These are phyloP conservation scores for Thunnus thynnus DNA, from an alignment of 2,113 vertebrate genomes.

Conservation along the genomic window DNA sequence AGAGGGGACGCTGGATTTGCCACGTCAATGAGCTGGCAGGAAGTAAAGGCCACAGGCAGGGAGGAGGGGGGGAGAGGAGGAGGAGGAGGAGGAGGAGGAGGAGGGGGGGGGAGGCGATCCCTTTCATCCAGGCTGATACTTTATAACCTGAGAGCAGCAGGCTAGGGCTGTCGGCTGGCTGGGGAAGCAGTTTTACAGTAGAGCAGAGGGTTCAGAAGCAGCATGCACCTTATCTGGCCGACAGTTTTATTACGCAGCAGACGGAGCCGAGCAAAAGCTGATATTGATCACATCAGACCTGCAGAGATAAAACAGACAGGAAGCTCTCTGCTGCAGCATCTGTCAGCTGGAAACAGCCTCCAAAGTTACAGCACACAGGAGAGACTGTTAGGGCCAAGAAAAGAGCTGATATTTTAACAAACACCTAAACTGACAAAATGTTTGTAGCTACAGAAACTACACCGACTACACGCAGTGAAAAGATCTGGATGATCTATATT, in stretches of 20 bases:
- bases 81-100: neutral
- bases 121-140: constrained; percentile 45
- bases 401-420: too few relatives aligned
- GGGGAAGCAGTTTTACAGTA: constrained; percentile 33
- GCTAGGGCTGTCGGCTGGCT: neutral
- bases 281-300: constrained; percentile 45
- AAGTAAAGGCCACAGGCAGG: constrained; percentile 57
- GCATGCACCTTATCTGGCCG: constrained; percentile 22
- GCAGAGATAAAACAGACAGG: constrained; percentile 30
- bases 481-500: neutral
- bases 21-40: constrained; percentile 68
- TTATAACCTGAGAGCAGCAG: constrained; percentile 49
- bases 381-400: neutral
- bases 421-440: too few relatives aligned
- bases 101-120: constrained; percentile 16
- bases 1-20: constrained; percentile 65
- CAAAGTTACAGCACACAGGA: neutral
- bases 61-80: neutral
- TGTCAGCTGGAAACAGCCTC: constrained; percentile 18
- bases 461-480: too few relatives aligned
- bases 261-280: constrained; percentile 14
- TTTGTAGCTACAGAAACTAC: too few relatives aligned
- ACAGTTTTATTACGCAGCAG: constrained; percentile 39
- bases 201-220: constrained; percentile 13
- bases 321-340: constrained; percentile 24